Conservation (phyloP, 1,140 invertebrate genomes). For the Helicoverpa zea region DNA sequence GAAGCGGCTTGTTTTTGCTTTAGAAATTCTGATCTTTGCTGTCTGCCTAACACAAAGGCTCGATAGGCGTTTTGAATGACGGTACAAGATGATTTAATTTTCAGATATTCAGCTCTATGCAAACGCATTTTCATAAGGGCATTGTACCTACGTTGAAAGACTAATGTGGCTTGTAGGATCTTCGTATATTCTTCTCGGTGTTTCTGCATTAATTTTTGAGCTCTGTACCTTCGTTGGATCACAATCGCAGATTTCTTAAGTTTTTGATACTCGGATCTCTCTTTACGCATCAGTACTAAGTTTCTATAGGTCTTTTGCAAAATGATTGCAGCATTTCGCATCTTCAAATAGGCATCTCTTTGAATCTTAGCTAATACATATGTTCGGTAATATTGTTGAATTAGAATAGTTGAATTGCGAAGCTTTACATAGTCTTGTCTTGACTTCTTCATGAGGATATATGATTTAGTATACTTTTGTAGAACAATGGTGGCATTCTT, state of each 20-base stretch:
- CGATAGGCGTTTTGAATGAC: conserved; percentile 74
- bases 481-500: conserved; percentile 74
- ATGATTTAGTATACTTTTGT: conserved; percentile 83
- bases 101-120: conserved; percentile 71
- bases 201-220: conserved; percentile 63
- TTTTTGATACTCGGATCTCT: conserved; percentile 60
- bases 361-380: conserved; percentile 62
- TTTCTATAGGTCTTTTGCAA: conserved; percentile 69
- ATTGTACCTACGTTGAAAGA: conserved; percentile 77
- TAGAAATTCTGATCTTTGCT: conserved; percentile 66
- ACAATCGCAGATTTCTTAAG: conserved; percentile 63
- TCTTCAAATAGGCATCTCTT: conserved; percentile 60
- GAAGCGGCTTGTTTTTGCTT: conserved; percentile 68
- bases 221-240: conserved; percentile 75
- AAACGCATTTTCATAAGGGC: conserved; percentile 70
- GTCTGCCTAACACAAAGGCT: conserved; percentile 67
- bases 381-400: conserved; percentile 69
- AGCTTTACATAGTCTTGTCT: conserved; percentile 76
- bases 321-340: conserved; percentile 59
- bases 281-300: conserved; percentile 62
- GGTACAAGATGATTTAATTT: conserved; percentile 62
- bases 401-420: conserved; percentile 62
- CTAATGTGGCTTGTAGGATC: conserved; percentile 62
- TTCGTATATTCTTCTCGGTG: conserved; percentile 64
- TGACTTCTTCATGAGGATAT: conserved; percentile 69